phyloP scores from a whole-genome alignment of 2,113 vertebrate species.

The Mixornis gularis region DNA sequence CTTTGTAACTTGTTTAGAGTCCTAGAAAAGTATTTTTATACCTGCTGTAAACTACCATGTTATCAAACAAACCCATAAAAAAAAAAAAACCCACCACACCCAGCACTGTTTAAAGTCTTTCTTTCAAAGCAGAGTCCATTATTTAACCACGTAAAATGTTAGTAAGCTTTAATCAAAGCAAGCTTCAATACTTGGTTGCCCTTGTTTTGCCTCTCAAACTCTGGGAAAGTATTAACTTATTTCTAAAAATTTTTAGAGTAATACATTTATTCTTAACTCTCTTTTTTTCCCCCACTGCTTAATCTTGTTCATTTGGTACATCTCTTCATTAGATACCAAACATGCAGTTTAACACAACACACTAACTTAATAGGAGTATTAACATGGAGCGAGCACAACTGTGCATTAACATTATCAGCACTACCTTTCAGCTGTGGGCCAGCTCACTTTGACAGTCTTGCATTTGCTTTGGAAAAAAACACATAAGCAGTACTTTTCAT shows the following conservation, averaged over 20 bases:
- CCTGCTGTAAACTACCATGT: neutral
- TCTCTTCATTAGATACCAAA: neutral
- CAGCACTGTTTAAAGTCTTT: neutral
- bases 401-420: neutral
- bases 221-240: neutral
- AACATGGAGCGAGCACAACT: neutral
- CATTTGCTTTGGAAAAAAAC: neutral
- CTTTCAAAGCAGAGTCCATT: neutral
- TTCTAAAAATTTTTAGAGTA: neutral
- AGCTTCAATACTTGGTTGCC: neutral
- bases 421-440: neutral
- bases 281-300: rapidly evolving
- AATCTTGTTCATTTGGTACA: neutral
- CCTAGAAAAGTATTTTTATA: neutral
- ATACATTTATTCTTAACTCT: neutral
- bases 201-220: neutral
- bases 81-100: neutral
- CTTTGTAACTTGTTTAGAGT: neutral
- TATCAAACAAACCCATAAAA: neutral
- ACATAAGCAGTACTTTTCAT: neutral
- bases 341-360: neutral
- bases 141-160: neutral
- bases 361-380: neutral
- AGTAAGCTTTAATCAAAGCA: neutral
- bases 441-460: neutral